A percentile compares a stretch with the other conserved stretches of the same genome.
Conservation (phyloP, 2,113 vertebrate species). For the Microcebus ravelobensis region DNA sequence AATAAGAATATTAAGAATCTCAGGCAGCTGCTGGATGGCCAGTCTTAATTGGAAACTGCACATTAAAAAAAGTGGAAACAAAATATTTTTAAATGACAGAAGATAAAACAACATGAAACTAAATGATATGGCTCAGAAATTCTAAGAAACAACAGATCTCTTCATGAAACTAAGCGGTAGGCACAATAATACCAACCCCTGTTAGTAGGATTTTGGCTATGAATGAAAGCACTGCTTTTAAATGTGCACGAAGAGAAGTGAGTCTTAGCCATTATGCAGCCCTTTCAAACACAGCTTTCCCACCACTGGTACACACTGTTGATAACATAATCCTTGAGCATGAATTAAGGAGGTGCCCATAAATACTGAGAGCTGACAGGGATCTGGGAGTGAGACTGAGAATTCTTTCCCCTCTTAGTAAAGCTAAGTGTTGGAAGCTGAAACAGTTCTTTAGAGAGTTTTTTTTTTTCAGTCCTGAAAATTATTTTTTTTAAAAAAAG, state of each 20-base stretch:
- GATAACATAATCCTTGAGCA: constrained; percentile 10
- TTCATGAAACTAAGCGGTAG: not conserved
- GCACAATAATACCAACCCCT: not conserved
- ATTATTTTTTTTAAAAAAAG: not conserved
- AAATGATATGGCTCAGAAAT: not conserved
- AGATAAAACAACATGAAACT: not conserved
- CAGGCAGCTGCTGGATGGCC: not conserved
- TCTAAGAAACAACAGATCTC: not conserved
- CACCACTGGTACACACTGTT: not conserved
- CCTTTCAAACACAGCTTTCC: constrained; percentile 25
- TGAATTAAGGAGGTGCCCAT: not conserved
- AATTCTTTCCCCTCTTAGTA: not conserved
- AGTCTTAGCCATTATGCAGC: not conserved
- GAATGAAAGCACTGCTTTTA: constrained; percentile 47
- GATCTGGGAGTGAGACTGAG: not conserved
- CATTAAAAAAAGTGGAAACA: not conserved
- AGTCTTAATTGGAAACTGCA: not conserved
- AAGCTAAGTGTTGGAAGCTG: not conserved
- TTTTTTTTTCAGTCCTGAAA: not conserved
- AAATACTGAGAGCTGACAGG: not conserved
- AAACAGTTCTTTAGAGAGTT: not conserved
- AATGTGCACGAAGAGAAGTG: not conserved
- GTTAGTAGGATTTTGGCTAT: constrained; percentile 19
- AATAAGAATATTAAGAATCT: not conserved
- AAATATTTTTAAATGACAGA: not conserved